These are phyloP conservation scores for Ochropacha duplaris DNA, from an alignment of 2,888 invertebrate genomes.

Conservation along the genomic window DNA sequence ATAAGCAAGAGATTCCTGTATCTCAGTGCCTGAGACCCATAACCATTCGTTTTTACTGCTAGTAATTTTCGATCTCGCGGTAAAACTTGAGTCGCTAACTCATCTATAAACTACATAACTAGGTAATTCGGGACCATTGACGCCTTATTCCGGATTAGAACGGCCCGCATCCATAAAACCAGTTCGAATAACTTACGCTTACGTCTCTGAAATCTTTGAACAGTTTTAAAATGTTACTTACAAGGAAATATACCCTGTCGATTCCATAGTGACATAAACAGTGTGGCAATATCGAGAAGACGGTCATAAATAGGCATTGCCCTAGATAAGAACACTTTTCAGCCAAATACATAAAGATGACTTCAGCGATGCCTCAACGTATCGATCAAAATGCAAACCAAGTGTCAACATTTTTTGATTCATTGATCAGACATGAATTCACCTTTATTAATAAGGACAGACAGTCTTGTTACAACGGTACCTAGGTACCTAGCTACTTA, in stretches of 20 bases:
- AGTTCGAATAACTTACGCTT: slow-evolving; percentile 69
- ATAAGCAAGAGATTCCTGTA: too few species aligned
- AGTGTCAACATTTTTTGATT: neutral
- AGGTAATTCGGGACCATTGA: slow-evolving; percentile 45
- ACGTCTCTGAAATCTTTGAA: too few species aligned
- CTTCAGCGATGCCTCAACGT: neutral
- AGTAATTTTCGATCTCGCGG: neutral
- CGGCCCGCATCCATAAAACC: slow-evolving; percentile 65
- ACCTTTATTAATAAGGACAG: neutral
- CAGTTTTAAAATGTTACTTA: too few species aligned
- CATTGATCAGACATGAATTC: neutral
- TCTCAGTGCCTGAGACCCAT: neutral
- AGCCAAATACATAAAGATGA: neutral
- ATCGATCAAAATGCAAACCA: neutral
- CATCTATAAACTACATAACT: slow-evolving; percentile 12
- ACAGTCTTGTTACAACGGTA: neutral
- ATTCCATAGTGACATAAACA: neutral
- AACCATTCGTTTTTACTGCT: neutral
- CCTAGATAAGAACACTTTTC: neutral
- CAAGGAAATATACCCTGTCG: too few species aligned
- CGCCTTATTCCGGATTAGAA: slow-evolving; percentile 56
- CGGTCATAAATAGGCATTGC: neutral
- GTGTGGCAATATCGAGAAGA: neutral
- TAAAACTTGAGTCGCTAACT: neutral
- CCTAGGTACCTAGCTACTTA: neutral